Evolutionary conservation across 2,113 vertebrate genomes (phyloP), one percentile per base, ranked within the genome.

Genomic region (Chaetodon trifascialis): DNA sequence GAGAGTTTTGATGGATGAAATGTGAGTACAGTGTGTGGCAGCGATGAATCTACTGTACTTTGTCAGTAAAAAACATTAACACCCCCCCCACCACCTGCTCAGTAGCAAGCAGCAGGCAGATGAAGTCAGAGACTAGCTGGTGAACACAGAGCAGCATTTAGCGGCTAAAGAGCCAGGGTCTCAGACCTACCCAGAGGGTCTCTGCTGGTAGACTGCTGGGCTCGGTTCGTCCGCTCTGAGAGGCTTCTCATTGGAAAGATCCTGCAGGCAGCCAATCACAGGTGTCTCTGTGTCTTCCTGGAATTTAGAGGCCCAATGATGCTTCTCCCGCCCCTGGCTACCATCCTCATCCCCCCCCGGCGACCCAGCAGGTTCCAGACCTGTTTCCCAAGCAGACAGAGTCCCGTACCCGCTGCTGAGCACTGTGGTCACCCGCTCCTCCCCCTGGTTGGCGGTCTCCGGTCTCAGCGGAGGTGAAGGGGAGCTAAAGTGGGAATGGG

Each of bases 321-420:
- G 87, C 62, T 90, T 89, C 52, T 75, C 78, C 7, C 58, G 74
- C 15, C 12, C 66, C 21, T 72, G 74, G 34, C 25, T 17, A 1
- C 68, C 66, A 3, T 84, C 76, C 36, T 72, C 58, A 0, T 82
- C 77, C 5, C 73, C 70, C 49, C 66, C 67, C 1, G 25, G 80
- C 72, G 76, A 88, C 80, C 40, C 73, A 0, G 77, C 78, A 17
- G 47, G 46, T 12, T 85, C 85, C 7, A 85, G 75, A 44, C 82
- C 93, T 8, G 92, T 86, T 14, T 96, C 96, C 0, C 95, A 94
- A 16, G 94, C n/a, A 17, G 94, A 96, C 12, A 96, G 92, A 0
- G 97, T 97, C 4, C 96, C 96, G 42, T 98, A 98, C 0, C 97
- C 98, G 0, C 97, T 98, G 89, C 93, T 99, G 91, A 96, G 73